These are phyloP conservation scores for Muschampia plurimacula DNA, from an alignment of 2,888 invertebrate genomes.

Conservation along the genomic window DNA sequence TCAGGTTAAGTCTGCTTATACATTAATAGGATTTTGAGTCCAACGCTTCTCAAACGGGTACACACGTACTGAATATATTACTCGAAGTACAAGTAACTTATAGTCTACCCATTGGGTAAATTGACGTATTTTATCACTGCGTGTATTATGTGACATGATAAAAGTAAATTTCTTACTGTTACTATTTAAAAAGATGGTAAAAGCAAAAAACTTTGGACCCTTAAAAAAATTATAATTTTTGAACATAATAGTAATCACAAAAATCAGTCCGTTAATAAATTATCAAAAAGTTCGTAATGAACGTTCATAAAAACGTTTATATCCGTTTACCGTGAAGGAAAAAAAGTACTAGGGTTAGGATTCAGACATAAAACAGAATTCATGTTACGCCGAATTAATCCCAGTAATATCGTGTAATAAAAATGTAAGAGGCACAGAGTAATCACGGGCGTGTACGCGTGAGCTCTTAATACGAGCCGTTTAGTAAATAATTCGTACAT, in stretches of 20 bases:
- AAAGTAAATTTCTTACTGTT: background rate
- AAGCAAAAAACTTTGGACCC: too few species aligned
- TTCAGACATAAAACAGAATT: background rate
- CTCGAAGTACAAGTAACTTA: constrained; percentile 50
- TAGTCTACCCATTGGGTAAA: background rate
- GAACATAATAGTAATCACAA: too few species aligned
- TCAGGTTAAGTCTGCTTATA: constrained; percentile 10
- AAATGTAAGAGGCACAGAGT: background rate
- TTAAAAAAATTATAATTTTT: too few species aligned
- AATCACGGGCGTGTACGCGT: background rate
- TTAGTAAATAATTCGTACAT: constrained; percentile 2
- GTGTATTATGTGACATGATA: background rate
- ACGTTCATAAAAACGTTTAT: background rate
- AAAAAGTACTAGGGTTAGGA: background rate
- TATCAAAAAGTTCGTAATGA: too few species aligned
- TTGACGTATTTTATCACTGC: constrained; percentile 1
- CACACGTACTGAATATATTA: constrained; percentile 16
- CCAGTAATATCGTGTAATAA: background rate
- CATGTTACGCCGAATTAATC: constrained; percentile 1
- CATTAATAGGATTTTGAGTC: constrained; percentile 5
- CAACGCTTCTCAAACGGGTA: constrained; percentile 6
- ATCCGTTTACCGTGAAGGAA: background rate
- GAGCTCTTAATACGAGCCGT: background rate
- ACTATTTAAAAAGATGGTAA: background rate
- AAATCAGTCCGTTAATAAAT: too few species aligned